Base-by-base conservation (phyloP, 2,888 invertebrate genomes). In the Adela reaumurella region DNA sequence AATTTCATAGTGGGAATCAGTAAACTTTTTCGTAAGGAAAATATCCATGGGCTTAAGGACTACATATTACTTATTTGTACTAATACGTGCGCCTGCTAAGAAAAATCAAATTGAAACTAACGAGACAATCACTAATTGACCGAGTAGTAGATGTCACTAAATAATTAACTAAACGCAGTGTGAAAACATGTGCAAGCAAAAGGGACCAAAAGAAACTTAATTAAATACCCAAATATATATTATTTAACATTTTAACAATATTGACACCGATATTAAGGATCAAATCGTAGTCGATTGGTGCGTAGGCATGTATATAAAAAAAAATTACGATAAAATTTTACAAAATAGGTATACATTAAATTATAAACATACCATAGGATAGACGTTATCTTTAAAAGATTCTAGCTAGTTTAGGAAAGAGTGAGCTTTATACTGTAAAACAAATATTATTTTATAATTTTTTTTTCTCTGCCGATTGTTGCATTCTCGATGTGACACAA, bases 361-460 rank as follows among this genome's bases (percentile, higher is more conserved):
- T 74, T 77, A 77, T 78, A 69, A 70, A 77, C 76, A 77, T 78
- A 78, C 78, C 78, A 78, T 78, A 78, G 76, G 70, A 57, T 77
- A 74, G 76, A 74, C 67, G 68, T 70, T 74, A 73, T 74, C 73
- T 74, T 74, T 67, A 63, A 70, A 76, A 73, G 74, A 74, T 72
- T 72, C 62, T 74, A 70, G 69, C 63, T 74, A 74, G 70, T 65
- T 63, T 74, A 74, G 67, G 64, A 73, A 72, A 62, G 76, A 74
- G 77, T 76, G 76, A 77, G 76, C 76, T 76, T 74, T 74, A 74
- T 67, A 63, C 24, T 24, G 14, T 35, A 66, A 64, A 46, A 65
- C 68, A 66, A 68, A 64, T 29, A 14, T 14, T 35, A 35, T 35
- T 35, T 35, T 35, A 35, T 35, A 35, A n/a, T n/a, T n/a, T n/a